Conservation (phyloP, 2,888 invertebrate species). For the Halocaridina rubra region DNA sequence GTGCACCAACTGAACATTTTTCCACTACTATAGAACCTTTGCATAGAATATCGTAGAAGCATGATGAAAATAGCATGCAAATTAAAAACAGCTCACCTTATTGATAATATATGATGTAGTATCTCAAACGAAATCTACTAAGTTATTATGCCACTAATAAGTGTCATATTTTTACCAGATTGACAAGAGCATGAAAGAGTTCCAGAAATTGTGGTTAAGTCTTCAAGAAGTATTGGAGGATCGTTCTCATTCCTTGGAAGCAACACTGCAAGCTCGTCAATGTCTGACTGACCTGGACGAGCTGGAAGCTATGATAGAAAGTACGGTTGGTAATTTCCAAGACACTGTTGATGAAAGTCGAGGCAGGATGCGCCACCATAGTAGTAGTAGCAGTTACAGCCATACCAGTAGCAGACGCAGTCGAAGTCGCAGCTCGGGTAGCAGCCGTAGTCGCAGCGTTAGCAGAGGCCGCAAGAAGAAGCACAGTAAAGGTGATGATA, state of each 20-base stretch:
- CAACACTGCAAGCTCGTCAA: background rate
- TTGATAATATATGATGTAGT: too few relatives aligned
- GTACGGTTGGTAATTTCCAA: background rate
- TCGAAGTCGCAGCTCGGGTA: background rate
- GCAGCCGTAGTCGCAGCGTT: background rate
- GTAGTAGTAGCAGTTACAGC: background rate
- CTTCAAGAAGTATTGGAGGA: background rate
- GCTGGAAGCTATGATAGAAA: background rate
- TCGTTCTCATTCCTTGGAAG: background rate
- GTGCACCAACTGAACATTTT: too few relatives aligned
- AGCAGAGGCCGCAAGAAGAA: background rate
- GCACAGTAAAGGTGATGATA: background rate
- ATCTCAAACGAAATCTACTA: too few relatives aligned
- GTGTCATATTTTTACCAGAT: background rate
- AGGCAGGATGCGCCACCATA: background rate
- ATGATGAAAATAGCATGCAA: too few relatives aligned
- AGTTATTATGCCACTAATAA: too few relatives aligned
- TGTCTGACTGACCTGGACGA: background rate
- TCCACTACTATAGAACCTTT: too few relatives aligned
- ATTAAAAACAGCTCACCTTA: too few relatives aligned
- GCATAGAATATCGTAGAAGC: too few relatives aligned
- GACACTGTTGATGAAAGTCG: background rate
- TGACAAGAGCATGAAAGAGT: background rate
- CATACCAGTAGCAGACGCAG: background rate
- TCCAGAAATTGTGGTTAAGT: background rate